Evolutionary conservation across 2,888 invertebrate species (phyloP), one percentile per base, ranked within the genome.

Genomic region (Pammene aurita): DNA sequence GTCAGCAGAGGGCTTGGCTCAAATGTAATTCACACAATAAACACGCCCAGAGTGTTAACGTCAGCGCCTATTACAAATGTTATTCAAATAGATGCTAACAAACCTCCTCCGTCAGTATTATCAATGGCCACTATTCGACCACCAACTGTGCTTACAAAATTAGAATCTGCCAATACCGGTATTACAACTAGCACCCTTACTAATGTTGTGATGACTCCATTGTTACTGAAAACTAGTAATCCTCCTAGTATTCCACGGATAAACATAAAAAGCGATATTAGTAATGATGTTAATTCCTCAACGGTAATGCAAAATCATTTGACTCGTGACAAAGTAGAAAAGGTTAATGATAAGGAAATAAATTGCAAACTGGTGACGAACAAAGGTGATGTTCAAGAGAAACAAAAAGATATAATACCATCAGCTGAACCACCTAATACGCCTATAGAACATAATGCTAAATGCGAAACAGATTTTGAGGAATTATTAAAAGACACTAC

Each of bases 391-490:
- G 18, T 70, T 34, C 63, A 72, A 13, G 80, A 78, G 66, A 82
- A 83, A 71, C 78, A 80, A 71, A 78, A 75, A 70, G 79, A 79
- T 57, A 67, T 75, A 63, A 67, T 71, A 7, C 18, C 55, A n/a
- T 61, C 66, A 41, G 16, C 58, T 16, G 82, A 82, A 71, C 64
- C 77, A 6, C 50, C 72, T 64, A 54, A 69, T 11, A 70, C 72
- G 13, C 44, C 73, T 26, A 54, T 64, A 38, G 87, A 86, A 64
- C 78, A 76, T 71, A 74, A 77, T 71, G 54, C 80, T 10, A 92
- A 92, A 82, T 87, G 89, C 80, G 92, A 88, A 76, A 93, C 92
- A 48, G 93, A 93, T 78, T 93, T 92, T 77, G 93, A 93, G 78
- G 93, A 93, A 76, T 78, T 93, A 55, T 78, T 93, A 38, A 93